These are phyloP conservation scores for Ctena decussata DNA, from an alignment of 2,888 invertebrate species.

Conservation along the genomic window DNA sequence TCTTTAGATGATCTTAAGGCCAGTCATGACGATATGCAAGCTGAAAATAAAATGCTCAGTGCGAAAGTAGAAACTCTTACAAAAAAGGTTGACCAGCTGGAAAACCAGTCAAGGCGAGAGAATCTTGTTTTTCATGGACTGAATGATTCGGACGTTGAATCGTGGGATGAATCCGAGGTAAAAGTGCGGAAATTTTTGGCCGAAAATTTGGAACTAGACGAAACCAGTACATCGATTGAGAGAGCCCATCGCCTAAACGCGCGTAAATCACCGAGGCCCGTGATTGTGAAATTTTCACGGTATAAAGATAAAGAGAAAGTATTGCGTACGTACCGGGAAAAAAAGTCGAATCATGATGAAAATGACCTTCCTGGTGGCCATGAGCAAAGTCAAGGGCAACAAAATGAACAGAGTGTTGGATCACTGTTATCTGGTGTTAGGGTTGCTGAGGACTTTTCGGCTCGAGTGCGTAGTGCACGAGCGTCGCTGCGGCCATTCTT, in stretches of 20 bases:
- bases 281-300: not conserved
- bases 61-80: not conserved
- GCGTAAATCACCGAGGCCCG: not conserved
- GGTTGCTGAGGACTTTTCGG: too few species aligned
- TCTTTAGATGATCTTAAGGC: not conserved
- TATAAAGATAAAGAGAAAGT: not conserved
- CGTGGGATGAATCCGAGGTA: not conserved
- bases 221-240: not conserved
- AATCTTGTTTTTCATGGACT: not conserved
- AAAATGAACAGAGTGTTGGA: too few species aligned
- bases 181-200: not conserved
- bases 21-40: not conserved
- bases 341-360: too few species aligned
- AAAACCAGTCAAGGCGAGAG: not conserved
- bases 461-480: too few species aligned
- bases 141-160: not conserved
- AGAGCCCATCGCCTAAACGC: not conserved
- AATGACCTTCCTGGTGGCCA: too few species aligned
- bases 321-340: not conserved
- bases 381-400: too few species aligned
- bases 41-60: not conserved
- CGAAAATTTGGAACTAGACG: not conserved
- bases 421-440: too few species aligned
- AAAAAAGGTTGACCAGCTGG: not conserved
- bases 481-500: not conserved